Conservation (phyloP, 2,113 vertebrate species). For the Atlantisia rogersi region DNA sequence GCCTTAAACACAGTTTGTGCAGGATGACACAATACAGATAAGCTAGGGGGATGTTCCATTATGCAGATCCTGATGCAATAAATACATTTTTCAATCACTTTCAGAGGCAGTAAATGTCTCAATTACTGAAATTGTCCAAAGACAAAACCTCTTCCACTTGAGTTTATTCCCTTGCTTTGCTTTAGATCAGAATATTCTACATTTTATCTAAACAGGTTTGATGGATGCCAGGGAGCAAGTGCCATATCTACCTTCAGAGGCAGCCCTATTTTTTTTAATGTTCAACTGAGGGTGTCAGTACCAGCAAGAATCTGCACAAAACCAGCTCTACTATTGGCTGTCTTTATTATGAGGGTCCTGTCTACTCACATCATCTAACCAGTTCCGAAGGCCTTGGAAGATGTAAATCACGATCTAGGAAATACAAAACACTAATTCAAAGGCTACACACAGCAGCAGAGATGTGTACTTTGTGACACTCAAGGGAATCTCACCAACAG, state of each 20-base stretch:
- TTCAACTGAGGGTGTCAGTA: neutral
- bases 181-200: neutral
- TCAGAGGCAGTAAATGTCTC: neutral
- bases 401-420: rapidly evolving
- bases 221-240: neutral
- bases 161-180: neutral
- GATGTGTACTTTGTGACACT: neutral
- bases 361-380: neutral
- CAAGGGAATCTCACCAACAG: neutral
- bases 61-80: neutral
- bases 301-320: neutral
- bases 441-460: neutral
- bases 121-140: neutral
- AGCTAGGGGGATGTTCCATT: neutral
- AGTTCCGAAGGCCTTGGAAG: neutral
- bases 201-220: neutral
- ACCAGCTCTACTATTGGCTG: neutral
- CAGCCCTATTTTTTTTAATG: rapidly evolving
- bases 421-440: neutral
- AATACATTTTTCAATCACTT: neutral
- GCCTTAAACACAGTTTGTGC: neutral
- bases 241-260: neutral
- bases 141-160: neutral
- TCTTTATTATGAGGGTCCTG: neutral
- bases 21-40: neutral